These are phyloP conservation scores for Xiphophorus couchianus DNA, from an alignment of 2,113 vertebrate species.

Conservation along the genomic window DNA sequence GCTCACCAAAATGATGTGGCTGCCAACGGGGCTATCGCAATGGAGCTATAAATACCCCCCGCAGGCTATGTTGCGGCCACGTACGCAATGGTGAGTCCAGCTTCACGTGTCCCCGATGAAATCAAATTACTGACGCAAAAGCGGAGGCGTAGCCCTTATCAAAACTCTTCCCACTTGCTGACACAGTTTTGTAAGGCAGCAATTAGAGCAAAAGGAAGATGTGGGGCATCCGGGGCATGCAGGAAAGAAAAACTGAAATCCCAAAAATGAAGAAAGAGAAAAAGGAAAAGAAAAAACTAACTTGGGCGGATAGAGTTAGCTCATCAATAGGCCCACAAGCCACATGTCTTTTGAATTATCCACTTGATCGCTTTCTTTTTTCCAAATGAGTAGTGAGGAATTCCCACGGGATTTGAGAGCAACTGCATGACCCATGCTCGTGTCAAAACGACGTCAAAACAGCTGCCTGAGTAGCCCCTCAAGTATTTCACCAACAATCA, in stretches of 20 bases:
- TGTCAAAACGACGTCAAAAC: conserved; percentile 46
- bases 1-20: conserved; percentile 76
- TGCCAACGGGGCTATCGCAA: conserved; percentile 49
- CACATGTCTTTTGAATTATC: conserved; percentile 9
- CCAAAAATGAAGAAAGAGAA: conserved; percentile 17
- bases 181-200: conserved; percentile 67
- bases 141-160: conserved; percentile 67
- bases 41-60: conserved; percentile 69
- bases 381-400: conserved; percentile 39
- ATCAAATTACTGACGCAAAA: conserved; percentile 80
- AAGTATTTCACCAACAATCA: conserved; percentile 23
- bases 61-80: conserved; percentile 70
- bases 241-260: conserved; percentile 22
- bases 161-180: conserved; percentile 69
- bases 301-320: conserved; percentile 30
- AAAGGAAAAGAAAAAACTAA: background rate
- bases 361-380: too few species aligned
- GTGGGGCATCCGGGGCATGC: conserved; percentile 72
- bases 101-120: conserved; percentile 70
- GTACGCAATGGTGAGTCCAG: conserved; percentile 62
- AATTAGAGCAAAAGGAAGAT: conserved; percentile 76
- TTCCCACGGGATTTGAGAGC: conserved; percentile 66
- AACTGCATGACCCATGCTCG: conserved; percentile 56
- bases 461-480: conserved; percentile 50
- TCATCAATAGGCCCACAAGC: conserved; percentile 31